A percentile compares a stretch with the other conserved stretches of the same genome.
Conservation (phyloP, 2,797 vertebrate genomes). For the Scomberomorus guttatus region DNA sequence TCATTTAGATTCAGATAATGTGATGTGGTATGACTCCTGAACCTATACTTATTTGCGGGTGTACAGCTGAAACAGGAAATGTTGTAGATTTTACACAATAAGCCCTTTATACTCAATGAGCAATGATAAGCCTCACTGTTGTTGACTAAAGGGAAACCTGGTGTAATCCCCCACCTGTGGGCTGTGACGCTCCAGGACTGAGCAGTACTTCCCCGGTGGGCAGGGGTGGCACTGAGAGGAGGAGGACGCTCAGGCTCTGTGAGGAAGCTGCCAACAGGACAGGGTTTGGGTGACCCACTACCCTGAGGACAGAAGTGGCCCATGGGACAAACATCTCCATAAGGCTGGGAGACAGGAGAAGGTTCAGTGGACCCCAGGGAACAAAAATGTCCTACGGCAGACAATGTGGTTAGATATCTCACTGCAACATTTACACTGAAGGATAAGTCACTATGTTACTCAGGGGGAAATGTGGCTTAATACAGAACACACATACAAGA, state of each 20-base stretch:
- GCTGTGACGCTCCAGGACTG: constrained; percentile 75
- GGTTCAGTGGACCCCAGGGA: constrained; percentile 78
- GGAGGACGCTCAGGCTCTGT: constrained; percentile 79
- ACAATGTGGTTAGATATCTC: constrained; percentile 45
- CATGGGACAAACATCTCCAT: constrained; percentile 91
- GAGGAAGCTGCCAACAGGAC: constrained; percentile 89
- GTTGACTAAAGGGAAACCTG: constrained; percentile 13
- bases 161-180: constrained; percentile 77
- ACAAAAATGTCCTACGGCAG: constrained; percentile 84
- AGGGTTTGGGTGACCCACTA: constrained; percentile 86
- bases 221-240: constrained; percentile 87
- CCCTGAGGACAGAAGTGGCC: constrained; percentile 92
- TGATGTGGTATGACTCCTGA: neutral
- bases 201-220: constrained; percentile 89
- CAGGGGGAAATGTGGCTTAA: neutral
- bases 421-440: constrained; percentile 17
- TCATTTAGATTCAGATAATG: neutral
- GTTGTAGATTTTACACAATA: constrained; percentile 4
- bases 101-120: neutral
- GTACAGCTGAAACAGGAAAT: constrained; percentile 16
- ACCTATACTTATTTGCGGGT: neutral
- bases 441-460: constrained; percentile 8
- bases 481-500: neutral
- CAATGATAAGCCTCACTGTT: neutral
- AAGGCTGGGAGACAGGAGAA: constrained; percentile 78